These are phyloP conservation scores for Carassius auratus DNA, from an alignment of 2,113 vertebrate genomes.

Conservation along the genomic window DNA sequence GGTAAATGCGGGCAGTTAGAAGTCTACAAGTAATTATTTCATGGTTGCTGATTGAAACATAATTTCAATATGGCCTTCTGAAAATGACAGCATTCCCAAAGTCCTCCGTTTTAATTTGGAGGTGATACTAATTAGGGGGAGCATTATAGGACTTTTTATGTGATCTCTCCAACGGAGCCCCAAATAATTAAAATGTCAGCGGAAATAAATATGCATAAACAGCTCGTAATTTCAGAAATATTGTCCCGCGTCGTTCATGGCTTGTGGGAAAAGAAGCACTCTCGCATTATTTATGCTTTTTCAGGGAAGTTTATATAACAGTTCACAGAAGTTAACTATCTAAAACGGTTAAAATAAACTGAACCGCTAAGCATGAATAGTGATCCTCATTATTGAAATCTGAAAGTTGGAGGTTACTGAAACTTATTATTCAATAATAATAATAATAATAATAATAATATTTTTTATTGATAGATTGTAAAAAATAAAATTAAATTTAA, in stretches of 20 bases:
- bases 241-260: conserved; percentile 7
- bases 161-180: conserved; percentile 41
- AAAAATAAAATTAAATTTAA: no score
- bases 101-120: conserved; percentile 59
- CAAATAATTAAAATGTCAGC: conserved; percentile 60
- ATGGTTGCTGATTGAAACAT: conserved; percentile 61
- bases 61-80: conserved; percentile 52
- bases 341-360: conserved; percentile 21
- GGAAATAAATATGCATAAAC: conserved; percentile 55
- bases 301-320: conserved; percentile 30
- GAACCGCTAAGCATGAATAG: background rate
- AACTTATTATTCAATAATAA: background rate
- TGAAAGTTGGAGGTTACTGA: no score
- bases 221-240: conserved; percentile 52
- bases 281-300: background rate
- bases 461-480: background rate
- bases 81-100: conserved; percentile 60
- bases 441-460: background rate
- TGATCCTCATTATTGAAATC: background rate
- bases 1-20: conserved; percentile 60
- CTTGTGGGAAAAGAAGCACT: conserved; percentile 23
- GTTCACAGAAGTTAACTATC: conserved; percentile 35
- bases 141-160: conserved; percentile 51
- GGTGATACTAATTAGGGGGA: conserved; percentile 58
- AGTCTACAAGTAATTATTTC: conserved; percentile 60